Evolutionary conservation across 2,888 invertebrate species (phyloP).

Genomic region (Oligia strigilis): DNA sequence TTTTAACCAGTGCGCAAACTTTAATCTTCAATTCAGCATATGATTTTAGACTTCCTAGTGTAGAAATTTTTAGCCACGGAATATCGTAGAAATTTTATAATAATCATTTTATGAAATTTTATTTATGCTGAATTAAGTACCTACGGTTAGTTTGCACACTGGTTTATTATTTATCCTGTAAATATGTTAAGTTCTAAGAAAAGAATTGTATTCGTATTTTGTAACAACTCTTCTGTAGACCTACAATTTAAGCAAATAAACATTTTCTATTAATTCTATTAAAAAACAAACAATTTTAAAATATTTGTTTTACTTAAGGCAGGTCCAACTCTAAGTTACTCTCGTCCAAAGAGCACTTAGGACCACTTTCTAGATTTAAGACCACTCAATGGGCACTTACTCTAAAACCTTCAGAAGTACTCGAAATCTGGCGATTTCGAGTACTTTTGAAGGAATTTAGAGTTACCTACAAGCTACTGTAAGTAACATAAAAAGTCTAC

Average conservation of each 20-base stretch:
- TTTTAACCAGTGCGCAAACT: neutral
- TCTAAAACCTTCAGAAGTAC: neutral
- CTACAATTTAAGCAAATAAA: neutral
- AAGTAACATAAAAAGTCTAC: neutral
- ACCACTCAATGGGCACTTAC: neutral
- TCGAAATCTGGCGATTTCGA: too few relatives aligned
- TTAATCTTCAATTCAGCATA: too few relatives aligned
- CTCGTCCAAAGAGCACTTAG: neutral
- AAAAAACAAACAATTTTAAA: neutral
- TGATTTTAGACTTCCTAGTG: too few relatives aligned
- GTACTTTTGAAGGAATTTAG: too few relatives aligned
- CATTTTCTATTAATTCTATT: neutral
- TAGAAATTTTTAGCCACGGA: neutral
- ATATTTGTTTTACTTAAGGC: neutral
- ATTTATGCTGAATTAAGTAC: neutral
- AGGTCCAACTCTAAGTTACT: neutral
- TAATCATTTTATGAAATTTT: neutral
- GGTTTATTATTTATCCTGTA: neutral
- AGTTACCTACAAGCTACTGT: too few relatives aligned
- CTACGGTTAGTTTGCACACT: neutral
- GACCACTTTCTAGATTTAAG: neutral
- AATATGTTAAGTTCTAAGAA: neutral
- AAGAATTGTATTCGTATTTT: neutral
- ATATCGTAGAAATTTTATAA: too few relatives aligned
- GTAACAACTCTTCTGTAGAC: neutral